Evolutionary conservation across 2,888 invertebrate genomes (phyloP), one percentile per base, ranked within the genome.

Genomic region (Koerneria pararmatus): DNA sequence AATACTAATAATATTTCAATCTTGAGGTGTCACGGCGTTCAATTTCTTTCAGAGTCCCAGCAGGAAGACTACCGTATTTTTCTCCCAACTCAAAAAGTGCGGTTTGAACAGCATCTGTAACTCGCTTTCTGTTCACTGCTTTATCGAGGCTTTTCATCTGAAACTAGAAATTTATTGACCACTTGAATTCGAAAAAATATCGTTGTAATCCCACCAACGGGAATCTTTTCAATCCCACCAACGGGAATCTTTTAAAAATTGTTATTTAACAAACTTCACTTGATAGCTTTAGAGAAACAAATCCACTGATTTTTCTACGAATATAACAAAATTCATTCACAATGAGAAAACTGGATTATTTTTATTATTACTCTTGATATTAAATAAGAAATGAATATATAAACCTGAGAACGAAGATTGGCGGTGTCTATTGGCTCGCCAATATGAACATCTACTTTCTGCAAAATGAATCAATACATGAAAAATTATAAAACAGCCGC

Each of bases 51-150:
- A n/a, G 24, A 37, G n/a, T 48, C 1, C 24, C 1, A 27, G 1
- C 2, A 62, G 37, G 49, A 61, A 53, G 37, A 35, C 53, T 35
- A 35, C 69, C 71, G 34, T 68, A 61, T 68, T 65, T 54, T 57
- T 75, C 75, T 2, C 79, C 80, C 34, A 80, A 62, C 32, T 62
- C 58, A 63, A 71, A 82, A 32, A 81, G 72, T 11, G 67, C 48
- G 19, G 57, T 69, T 61, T 81, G 81, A 6, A 79, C 68, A 57
- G 70, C 67, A 53, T 81, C 78, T 3, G 81, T 77, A 51, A 80
- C 69, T 11, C 71, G 69, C 68, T 80, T 82, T 29, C 81, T 65
- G 63, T 31, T n/a, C 58, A 37, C 56, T 29, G 54, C 64, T 22
- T 35, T 32, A 8, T 56, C 64, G 65, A 27, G 68, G 31, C n/a